Conservation (phyloP, 2,113 vertebrate genomes). For the Myotis lucifugus region DNA sequence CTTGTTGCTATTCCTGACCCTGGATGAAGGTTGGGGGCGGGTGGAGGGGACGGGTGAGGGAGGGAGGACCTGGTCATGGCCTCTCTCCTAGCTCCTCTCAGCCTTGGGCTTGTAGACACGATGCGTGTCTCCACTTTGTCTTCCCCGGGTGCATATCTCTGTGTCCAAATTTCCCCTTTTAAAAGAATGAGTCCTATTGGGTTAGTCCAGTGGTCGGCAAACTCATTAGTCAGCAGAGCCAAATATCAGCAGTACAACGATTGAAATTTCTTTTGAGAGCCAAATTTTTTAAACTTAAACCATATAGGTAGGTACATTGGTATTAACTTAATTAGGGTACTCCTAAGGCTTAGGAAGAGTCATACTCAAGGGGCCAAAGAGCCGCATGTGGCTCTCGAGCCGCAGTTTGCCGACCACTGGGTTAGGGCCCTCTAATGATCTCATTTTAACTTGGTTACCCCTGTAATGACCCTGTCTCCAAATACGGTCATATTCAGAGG, state of each 20-base stretch:
- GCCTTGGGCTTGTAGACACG: background rate
- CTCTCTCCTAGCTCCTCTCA: background rate
- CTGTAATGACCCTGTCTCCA: background rate
- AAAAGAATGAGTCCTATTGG: background rate
- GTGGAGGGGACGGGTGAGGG: no score
- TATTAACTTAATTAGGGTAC: no score
- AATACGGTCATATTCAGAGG: background rate
- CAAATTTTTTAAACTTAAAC: no score
- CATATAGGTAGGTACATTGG: no score
- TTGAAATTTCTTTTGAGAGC: no score
- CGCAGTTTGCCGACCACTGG: background rate
- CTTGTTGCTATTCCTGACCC: slow-evolving; percentile 58
- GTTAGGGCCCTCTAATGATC: background rate
- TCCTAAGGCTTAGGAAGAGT: no score
- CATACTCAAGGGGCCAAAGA: no score
- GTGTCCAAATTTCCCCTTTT: background rate
- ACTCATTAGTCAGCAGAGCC: no score
- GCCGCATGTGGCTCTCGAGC: no score
- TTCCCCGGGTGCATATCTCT: background rate
- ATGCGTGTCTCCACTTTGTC: accelerated
- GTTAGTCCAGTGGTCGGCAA: no score
- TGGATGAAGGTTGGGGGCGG: background rate
- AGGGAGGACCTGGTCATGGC: background rate
- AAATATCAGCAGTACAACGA: no score
- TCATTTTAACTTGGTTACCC: background rate